Evolutionary conservation across 2,888 invertebrate species (phyloP).

Genomic region (Rhamphomyia laevipes): DNA sequence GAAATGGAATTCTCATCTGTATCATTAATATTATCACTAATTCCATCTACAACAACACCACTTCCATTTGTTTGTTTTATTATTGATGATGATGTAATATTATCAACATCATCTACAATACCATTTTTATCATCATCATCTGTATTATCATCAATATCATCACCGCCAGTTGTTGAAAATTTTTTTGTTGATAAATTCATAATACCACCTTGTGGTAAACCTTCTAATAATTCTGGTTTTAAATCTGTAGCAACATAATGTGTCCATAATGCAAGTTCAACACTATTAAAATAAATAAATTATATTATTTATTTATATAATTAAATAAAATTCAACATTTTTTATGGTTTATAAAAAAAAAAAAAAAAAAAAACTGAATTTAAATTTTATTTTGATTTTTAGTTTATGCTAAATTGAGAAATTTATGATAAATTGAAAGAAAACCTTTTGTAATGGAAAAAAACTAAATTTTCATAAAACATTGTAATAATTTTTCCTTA

Average conservation of each 20-base stretch:
- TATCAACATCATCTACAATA: not conserved
- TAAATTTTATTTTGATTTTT: too few relatives aligned
- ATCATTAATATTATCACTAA: slow-evolving; percentile 12
- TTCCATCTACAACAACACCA: not conserved
- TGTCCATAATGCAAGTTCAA: slow-evolving; percentile 88
- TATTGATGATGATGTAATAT: not conserved
- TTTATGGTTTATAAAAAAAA: too few relatives aligned
- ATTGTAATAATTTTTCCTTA: too few relatives aligned
- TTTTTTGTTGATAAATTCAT: slow-evolving; percentile 15
- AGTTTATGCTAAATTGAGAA: too few relatives aligned
- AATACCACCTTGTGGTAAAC: slow-evolving; percentile 42
- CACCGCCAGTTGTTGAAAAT: slow-evolving; percentile 11
- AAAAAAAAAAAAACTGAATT: too few relatives aligned
- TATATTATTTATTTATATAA: not conserved
- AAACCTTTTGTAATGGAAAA: too few relatives aligned
- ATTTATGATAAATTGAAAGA: too few relatives aligned
- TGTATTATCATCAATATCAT: not conserved
- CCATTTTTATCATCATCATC: not conserved
- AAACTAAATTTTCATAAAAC: too few relatives aligned
- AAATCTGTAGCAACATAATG: slow-evolving; percentile 78
- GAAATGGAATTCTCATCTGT: slow-evolving; percentile 34
- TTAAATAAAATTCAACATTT: too few relatives aligned
- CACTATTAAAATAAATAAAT: slow-evolving; percentile 34
- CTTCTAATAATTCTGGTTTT: slow-evolving; percentile 72
- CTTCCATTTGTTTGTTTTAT: not conserved